These are phyloP conservation scores for Erebia ligea DNA, from an alignment of 2,888 invertebrate species.

Conservation along the genomic window DNA sequence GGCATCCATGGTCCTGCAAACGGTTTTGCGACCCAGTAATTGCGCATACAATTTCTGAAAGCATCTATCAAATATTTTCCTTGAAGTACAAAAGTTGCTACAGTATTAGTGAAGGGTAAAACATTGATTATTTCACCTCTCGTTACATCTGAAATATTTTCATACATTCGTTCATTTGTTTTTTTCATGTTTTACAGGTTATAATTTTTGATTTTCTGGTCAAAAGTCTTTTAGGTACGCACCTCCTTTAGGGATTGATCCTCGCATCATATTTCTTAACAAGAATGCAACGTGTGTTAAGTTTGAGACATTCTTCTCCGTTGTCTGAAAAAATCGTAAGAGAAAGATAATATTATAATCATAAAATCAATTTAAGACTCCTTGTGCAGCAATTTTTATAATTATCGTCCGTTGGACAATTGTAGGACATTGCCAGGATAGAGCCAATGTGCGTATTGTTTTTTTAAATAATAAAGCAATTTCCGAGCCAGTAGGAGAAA, in stretches of 20 bases:
- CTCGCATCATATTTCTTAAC: conserved; percentile 87
- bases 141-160: conserved; percentile 84
- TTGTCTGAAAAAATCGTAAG: conserved; percentile 52
- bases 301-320: conserved; percentile 49
- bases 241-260: conserved; percentile 86
- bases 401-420: no score
- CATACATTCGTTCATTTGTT: neutral
- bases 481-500: no score
- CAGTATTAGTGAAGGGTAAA: conserved; percentile 88
- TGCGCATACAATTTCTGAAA: conserved; percentile 71
- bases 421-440: no score
- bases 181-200: no score
- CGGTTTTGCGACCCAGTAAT: conserved; percentile 55
- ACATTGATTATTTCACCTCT: conserved; percentile 86
- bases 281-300: conserved; percentile 65
- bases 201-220: no score
- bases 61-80: conserved; percentile 85
- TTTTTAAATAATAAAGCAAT: no score
- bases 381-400: no score
- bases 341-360: neutral
- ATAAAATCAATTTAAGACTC: no score
- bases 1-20: conserved; percentile 72
- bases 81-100: conserved; percentile 85
- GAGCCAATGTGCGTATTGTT: no score
- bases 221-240: conserved; percentile 44